Evolutionary conservation across 2,888 invertebrate species (phyloP), one percentile per base, ranked within the genome.

Genomic region (Synergus itoensis): DNA sequence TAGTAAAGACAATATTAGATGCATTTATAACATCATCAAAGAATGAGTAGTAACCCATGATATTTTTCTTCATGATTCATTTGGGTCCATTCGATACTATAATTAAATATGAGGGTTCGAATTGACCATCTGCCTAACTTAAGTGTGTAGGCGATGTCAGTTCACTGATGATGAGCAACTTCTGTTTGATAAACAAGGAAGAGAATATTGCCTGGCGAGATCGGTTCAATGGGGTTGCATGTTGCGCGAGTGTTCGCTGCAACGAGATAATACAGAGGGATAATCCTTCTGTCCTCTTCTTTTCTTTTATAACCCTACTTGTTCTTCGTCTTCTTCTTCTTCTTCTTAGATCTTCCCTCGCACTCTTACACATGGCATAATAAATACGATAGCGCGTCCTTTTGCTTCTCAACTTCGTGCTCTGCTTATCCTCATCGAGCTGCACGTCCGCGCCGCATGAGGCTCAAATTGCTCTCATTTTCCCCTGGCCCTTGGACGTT

Each of bases 381-480:
- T 87, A 87, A 87, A 87, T 86, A 85, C 83, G 86, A 86, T 85
- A 84, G 87, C 81, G 73, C 62, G 67, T 80, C 81, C 77, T 80
- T 83, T 85, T 79, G 78, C 85, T 82, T 81, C 83, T 83, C 79
- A 78, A 77, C 79, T 81, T 80, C 80, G 77, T 80, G 79, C 79
- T 64, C 76, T 78, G 78, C 76, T 83, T 83, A 81, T 83, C 79
- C 83, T 81, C 84, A 78, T 81, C 78, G 81, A 82, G 82, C 79
- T 80, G 85, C 83, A 84, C 83, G 84, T 84, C 81, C 83, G 82
- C 84, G 84, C 79, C 79, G 80, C 81, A 81, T 83, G 80, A 77
- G 85, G 80, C 73, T 83, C 84, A 86, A 87, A 86, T 88, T 87
- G 87, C 87, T 88, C 87, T 87, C 85, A 87, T 88, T 88, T 86